Percentiles rank a stretch among this genome's conserved stretches.
phyloP scores from a whole-genome alignment of 2,113 vertebrate species.

The Chlamydotis undulata region DNA sequence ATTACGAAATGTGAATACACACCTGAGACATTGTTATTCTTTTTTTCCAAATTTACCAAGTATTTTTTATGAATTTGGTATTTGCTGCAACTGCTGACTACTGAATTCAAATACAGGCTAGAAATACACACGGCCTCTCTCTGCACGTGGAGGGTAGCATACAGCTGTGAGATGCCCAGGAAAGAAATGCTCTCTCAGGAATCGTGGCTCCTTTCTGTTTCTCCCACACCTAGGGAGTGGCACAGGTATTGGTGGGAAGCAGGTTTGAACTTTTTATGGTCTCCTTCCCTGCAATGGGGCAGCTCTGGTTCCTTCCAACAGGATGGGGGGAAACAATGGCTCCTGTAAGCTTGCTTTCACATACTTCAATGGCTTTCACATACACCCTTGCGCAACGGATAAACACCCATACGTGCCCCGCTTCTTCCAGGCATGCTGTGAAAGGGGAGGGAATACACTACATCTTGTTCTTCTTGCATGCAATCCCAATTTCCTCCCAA shows the following conservation, averaged over 20 bases:
- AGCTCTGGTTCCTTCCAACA: not conserved
- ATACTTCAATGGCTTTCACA: not conserved
- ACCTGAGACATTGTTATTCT: not conserved
- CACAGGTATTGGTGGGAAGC: not conserved
- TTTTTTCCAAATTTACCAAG: not conserved
- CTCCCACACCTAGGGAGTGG: not conserved
- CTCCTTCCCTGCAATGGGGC: not conserved
- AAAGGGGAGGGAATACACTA: not conserved
- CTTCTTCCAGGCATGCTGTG: not conserved
- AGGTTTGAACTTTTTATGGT: not conserved
- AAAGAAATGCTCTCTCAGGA: not conserved
- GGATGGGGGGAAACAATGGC: not conserved
- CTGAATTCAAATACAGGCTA: not conserved
- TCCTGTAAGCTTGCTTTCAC: not conserved
- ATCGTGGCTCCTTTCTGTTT: not conserved
- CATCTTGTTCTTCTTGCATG: not conserved
- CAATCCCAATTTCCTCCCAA: not conserved
- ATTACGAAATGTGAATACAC: not conserved
- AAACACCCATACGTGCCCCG: not conserved
- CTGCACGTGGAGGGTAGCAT: fast-evolving
- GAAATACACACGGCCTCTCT: not conserved
- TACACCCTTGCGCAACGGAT: not conserved
- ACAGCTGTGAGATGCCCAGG: not conserved
- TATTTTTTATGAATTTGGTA: not conserved
- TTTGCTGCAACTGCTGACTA: not conserved